A percentile compares a stretch with the other conserved stretches of the same genome.
phyloP scores from a whole-genome alignment of 2,113 vertebrate genomes.

The Pseudorectes ferrugineus region DNA sequence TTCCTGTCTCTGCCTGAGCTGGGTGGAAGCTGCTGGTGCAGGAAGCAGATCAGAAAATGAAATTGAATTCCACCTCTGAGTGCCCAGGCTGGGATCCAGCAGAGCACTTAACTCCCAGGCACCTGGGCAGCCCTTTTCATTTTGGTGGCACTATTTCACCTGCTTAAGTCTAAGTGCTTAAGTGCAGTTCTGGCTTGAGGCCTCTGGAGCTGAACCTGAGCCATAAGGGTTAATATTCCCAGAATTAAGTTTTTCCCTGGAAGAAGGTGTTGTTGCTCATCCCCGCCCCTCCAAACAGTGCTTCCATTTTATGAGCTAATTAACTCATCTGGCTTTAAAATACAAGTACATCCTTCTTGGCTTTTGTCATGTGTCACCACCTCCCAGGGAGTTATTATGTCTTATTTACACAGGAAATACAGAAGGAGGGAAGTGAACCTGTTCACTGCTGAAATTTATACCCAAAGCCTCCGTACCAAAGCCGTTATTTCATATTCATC shows the following conservation, averaged over 20 bases:
- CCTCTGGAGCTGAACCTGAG: neutral
- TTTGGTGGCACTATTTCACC: neutral
- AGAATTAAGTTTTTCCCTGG: neutral
- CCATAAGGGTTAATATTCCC: neutral
- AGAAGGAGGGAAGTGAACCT: neutral
- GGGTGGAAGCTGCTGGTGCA: neutral
- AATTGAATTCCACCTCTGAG: neutral
- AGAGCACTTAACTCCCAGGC: neutral
- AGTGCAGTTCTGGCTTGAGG: neutral
- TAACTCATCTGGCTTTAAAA: conserved; percentile 18
- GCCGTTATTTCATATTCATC: neutral
- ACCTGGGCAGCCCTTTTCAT: neutral
- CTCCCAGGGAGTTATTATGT: neutral
- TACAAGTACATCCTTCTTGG: neutral
- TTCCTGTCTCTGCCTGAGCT: neutral
- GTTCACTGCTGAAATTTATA: neutral
- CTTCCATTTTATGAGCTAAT: neutral
- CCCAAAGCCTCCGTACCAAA: neutral
- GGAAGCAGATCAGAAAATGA: neutral
- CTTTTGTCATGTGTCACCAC: conserved; percentile 15
- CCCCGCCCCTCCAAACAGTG: neutral
- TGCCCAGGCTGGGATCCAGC: neutral
- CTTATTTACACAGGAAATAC: neutral
- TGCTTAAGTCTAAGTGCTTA: neutral
- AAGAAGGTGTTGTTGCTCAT: neutral